phyloP scores from a whole-genome alignment of 2,888 invertebrate species.

The Spodoptera picta region DNA sequence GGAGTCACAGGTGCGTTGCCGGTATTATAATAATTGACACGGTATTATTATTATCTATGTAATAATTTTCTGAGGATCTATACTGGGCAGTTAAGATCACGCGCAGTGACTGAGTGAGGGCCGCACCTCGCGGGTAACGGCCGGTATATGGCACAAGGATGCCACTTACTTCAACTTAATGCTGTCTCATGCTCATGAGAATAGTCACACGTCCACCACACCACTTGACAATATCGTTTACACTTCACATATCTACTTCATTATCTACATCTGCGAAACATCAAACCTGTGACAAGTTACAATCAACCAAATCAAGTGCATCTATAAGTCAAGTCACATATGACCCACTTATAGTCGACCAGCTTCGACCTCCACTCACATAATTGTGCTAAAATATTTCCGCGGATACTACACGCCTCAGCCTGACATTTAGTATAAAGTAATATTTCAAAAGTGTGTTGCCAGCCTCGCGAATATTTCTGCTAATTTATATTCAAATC shows the following conservation, averaged over 20 bases:
- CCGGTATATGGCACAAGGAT: conserved; percentile 44
- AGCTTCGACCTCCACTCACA: conserved; percentile 16
- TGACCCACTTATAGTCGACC: too few relatives aligned
- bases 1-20: too few relatives aligned
- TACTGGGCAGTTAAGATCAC: not conserved
- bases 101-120: conserved; percentile 4
- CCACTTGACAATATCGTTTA: not conserved
- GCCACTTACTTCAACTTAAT: conserved; percentile 16
- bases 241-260: not conserved
- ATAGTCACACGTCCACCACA: conserved; percentile 1
- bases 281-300: too few relatives aligned
- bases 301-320: conserved; percentile 11
- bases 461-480: conserved; percentile 32
- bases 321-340: conserved; percentile 11
- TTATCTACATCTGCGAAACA: not conserved
- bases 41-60: too few relatives aligned
- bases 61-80: not conserved
- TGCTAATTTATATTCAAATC: conserved; percentile 48
- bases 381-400: conserved; percentile 7
- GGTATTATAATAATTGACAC: too few relatives aligned
- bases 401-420: conserved; percentile 11
- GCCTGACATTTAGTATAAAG: conserved; percentile 23
- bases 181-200: conserved; percentile 7
- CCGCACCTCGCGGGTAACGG: conserved; percentile 22
- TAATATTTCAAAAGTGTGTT: conserved; percentile 28